Percentiles rank a stretch among this genome's conserved stretches.
phyloP scores from a whole-genome alignment of 2,888 invertebrate species.

The Mesoligia furuncula region DNA sequence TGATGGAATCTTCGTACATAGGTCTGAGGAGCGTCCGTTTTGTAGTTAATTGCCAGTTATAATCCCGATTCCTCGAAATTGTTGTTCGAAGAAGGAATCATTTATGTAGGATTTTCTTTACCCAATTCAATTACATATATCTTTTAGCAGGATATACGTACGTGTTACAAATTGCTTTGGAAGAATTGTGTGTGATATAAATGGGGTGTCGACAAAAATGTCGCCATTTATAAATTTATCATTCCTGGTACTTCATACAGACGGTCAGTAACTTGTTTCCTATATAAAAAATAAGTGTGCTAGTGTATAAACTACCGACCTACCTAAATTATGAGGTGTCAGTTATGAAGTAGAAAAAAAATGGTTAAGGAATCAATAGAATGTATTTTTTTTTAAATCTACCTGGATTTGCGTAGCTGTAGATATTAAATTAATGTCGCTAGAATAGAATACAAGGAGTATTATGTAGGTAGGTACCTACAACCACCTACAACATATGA shows the following conservation, averaged over 20 bases:
- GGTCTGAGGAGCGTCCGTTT: neutral
- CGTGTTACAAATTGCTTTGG: neutral
- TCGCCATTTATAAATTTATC: neutral
- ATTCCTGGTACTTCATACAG: neutral
- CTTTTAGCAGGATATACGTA: neutral
- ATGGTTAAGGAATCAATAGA: too few species aligned
- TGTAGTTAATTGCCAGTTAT: neutral
- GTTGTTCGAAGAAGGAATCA: neutral
- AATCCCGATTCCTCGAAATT: neutral
- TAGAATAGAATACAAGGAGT: too few species aligned
- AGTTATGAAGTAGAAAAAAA: too few species aligned
- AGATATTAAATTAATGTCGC: neutral
- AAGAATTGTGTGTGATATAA: neutral
- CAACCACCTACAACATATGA: neutral
- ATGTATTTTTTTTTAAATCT: too few species aligned
- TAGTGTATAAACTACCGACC: neutral
- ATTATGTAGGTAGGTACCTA: too few species aligned
- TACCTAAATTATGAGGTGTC: neutral
- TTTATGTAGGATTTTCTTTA: neutral
- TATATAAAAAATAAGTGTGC: neutral
- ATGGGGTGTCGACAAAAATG: neutral
- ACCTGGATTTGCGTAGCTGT: neutral
- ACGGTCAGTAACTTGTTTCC: neutral
- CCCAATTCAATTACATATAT: neutral
- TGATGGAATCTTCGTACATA: neutral